phyloP scores from a whole-genome alignment of 2,797 vertebrate genomes.

The Mus spretus region DNA sequence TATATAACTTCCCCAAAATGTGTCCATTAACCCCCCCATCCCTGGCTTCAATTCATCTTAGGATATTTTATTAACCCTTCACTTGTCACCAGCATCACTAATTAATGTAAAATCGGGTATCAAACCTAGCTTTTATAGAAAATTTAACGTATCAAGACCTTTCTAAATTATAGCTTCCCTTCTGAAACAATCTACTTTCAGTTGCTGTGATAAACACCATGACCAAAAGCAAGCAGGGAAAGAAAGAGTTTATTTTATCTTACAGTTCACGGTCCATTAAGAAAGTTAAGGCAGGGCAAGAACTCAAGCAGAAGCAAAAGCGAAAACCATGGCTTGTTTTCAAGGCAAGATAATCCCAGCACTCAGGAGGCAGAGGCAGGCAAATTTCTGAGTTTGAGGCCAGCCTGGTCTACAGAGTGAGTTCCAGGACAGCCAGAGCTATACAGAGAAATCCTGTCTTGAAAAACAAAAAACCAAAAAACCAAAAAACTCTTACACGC shows the following conservation, averaged over 20 bases:
- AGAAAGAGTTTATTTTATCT: neutral
- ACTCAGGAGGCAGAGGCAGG: too few relatives aligned
- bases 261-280: neutral
- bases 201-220: neutral
- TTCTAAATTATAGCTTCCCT: neutral
- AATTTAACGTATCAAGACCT: neutral
- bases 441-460: too few relatives aligned
- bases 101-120: neutral
- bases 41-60: neutral
- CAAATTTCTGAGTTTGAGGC: too few relatives aligned
- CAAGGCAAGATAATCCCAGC: neutral
- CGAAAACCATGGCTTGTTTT: neutral
- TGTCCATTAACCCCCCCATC: neutral
- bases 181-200: neutral
- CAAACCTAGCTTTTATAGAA: neutral
- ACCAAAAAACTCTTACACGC: too few relatives aligned
- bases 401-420: too few relatives aligned
- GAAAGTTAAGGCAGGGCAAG: neutral
- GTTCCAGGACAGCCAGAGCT: too few relatives aligned
- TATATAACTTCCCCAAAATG: neutral
- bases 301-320: neutral
- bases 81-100: neutral
- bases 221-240: neutral
- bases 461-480: too few relatives aligned
- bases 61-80: conserved; percentile 16